Evolutionary conservation across 2,113 vertebrate genomes (phyloP), one percentile per base, ranked within the genome.

Genomic region (Cercopithecus mona): DNA sequence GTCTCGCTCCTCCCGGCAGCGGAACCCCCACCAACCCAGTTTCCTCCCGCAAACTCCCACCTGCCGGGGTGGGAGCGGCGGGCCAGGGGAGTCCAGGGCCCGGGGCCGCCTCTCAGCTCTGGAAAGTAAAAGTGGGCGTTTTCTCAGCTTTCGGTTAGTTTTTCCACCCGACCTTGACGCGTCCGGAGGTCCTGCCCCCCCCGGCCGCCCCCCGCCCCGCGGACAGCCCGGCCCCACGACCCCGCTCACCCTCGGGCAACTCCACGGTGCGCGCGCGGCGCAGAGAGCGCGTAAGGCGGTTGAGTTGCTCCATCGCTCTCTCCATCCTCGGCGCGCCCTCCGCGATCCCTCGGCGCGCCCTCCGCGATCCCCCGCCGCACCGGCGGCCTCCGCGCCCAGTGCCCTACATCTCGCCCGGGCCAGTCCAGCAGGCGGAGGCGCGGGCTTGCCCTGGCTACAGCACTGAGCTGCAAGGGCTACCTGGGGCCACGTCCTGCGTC

Each of bases 261-360:
- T 99, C 99, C 98, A 99, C 99, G 27, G 99, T 99, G 98, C 99
- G 99, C 70, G 99, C 99, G 92, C 99, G 99, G 95, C 99, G 99
- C 68, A 99, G 98, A 64, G 99, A 99, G 79, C 99, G 99, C 86
- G 99, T 99, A 96, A 99, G 98, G 52, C 99, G 99, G 94, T 98
- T 99, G 64, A 99, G 99, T 98, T 99, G 99, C 98, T 99, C 99
- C 99, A 99, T 99, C 98, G 99, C 99, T 98, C 99, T 99, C 99
- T 99, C 99, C 99, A 99, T 99, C 40, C 40, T 40, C 40, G 40
- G 40, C 40, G 40, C 40, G 40, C 40, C 40, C 40, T 40, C 38
- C 38, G 38, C 38, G 38, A 38, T 38, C 38, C 98, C 99, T 99
- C 99, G 55, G 99, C 90, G 86, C 89, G 87, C 93, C 82, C 92